Conservation (phyloP, 2,113 vertebrate species). For the Delphinus delphis region DNA sequence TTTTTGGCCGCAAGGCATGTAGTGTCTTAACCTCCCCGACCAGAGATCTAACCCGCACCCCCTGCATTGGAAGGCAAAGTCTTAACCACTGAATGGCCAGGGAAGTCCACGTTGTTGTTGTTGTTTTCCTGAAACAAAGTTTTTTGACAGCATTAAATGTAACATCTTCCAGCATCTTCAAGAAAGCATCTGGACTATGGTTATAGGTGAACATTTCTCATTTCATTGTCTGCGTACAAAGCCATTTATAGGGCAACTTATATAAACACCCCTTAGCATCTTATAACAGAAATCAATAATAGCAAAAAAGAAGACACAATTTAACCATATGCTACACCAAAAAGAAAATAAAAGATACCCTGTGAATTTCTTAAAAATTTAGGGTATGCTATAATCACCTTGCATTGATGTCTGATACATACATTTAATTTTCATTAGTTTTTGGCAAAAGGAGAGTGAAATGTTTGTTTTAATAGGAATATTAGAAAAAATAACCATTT, state of each 20-base stretch:
- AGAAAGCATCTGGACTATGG: conserved; percentile 53
- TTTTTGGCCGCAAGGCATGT: no score
- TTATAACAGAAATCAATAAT: conserved; percentile 71
- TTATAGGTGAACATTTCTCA: conserved; percentile 50
- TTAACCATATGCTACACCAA: conserved; percentile 37
- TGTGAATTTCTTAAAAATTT: conserved; percentile 43
- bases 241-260: conserved; percentile 66
- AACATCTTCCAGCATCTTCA: conserved; percentile 26
- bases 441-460: background rate
- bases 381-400: background rate
- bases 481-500: background rate
- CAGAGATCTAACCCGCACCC: no score
- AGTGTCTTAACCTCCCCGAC: no score
- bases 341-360: background rate
- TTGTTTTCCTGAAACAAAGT: background rate
- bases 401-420: background rate
- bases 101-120: no score
- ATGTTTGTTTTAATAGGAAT: background rate
- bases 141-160: conserved; percentile 59
- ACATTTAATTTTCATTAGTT: background rate
- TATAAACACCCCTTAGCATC: conserved; percentile 56
- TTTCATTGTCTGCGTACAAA: conserved; percentile 67
- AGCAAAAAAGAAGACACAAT: conserved; percentile 50
- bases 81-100: no score
- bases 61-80: no score